phyloP scores from a whole-genome alignment of 2,113 vertebrate genomes.

The Addax nasomaculatus region DNA sequence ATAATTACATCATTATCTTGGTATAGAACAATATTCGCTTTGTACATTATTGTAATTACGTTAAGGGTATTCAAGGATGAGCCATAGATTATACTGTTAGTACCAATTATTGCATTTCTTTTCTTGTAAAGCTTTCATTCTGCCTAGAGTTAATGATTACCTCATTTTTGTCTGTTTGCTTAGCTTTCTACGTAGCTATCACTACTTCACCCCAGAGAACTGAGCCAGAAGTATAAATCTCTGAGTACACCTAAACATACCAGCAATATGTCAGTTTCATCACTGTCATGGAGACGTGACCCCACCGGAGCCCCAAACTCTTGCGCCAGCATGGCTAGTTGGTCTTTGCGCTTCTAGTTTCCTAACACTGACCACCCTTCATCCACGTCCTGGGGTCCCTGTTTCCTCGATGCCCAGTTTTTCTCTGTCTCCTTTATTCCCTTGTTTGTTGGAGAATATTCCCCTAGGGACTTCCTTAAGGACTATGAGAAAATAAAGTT shows the following conservation, averaged over 20 bases:
- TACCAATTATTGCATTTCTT: background rate
- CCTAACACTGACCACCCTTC: accelerated
- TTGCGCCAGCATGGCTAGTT: accelerated
- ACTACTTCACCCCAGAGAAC: background rate
- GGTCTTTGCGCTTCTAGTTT: background rate
- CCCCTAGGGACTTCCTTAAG: background rate
- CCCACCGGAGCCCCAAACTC: accelerated
- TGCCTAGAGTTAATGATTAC: background rate
- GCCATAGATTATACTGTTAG: background rate
- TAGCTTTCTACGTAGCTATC: background rate
- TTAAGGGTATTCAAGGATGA: background rate
- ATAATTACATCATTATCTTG: background rate
- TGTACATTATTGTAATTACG: background rate
- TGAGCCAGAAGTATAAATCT: background rate
- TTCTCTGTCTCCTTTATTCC: background rate
- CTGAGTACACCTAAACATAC: background rate
- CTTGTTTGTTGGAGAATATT: background rate
- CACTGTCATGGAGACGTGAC: accelerated
- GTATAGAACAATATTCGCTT: background rate
- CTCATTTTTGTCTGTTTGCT: background rate
- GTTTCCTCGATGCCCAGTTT: background rate
- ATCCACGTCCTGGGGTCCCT: background rate
- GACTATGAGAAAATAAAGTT: background rate
- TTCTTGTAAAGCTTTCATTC: conserved; percentile 23
- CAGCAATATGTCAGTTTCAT: background rate